Evolutionary conservation across 2,888 invertebrate genomes (phyloP).

Genomic region (Rugalucina vietnamica): DNA sequence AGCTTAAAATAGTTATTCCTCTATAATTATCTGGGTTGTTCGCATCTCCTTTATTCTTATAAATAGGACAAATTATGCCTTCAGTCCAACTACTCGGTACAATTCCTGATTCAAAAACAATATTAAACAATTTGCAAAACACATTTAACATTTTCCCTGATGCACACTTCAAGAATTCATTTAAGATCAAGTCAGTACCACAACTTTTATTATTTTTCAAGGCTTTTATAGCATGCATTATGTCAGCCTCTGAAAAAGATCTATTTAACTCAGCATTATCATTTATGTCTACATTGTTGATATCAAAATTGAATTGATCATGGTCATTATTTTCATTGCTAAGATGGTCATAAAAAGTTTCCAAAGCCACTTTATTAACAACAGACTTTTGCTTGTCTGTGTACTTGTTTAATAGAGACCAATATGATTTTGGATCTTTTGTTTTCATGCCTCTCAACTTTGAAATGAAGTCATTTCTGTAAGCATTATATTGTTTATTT

Average conservation of each 20-base stretch:
- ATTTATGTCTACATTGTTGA: neutral
- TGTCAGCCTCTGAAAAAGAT: neutral
- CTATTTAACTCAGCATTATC: neutral
- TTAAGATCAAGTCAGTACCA: neutral
- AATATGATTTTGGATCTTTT: no score
- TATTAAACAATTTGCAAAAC: constrained; percentile 6
- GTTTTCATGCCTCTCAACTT: no score
- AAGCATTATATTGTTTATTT: constrained; percentile 3
- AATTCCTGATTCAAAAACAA: constrained; percentile 1
- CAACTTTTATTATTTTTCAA: constrained; percentile 8
- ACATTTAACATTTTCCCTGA: constrained; percentile 8
- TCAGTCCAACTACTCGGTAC: constrained; percentile 1
- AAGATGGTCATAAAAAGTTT: no score
- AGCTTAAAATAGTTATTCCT: neutral
- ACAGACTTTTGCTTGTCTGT: no score
- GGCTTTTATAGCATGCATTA: neutral
- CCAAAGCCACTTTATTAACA: no score
- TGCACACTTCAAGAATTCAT: neutral
- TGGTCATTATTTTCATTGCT: no score
- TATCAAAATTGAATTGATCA: neutral
- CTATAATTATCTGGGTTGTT: constrained; percentile 5
- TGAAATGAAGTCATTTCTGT: no score
- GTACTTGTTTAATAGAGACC: no score
- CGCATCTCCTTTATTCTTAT: neutral
- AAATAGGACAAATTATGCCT: neutral